phyloP scores from a whole-genome alignment of 2,888 invertebrate genomes.

The Cataglyphis rosenhaueri region DNA sequence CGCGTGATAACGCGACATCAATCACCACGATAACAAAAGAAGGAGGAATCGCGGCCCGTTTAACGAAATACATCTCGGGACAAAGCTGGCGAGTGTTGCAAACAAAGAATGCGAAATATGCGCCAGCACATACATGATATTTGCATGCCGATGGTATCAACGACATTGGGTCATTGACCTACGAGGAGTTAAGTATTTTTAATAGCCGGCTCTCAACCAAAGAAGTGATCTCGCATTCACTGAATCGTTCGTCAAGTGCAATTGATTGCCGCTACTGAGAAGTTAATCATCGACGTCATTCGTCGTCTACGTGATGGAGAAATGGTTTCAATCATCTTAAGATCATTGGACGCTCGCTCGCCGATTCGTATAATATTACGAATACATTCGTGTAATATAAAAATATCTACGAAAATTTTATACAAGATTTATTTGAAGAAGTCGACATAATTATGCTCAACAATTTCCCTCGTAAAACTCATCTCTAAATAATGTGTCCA shows the following conservation, averaged over 20 bases:
- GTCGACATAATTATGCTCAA: slow-evolving; percentile 18
- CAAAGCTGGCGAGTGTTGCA: not conserved
- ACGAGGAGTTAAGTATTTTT: slow-evolving; percentile 78
- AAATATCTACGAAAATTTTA: slow-evolving; percentile 6
- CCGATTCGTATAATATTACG: slow-evolving; percentile 44
- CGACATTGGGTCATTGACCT: slow-evolving; percentile 30
- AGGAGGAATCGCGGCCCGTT: slow-evolving; percentile 31
- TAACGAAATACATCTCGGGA: slow-evolving; percentile 33
- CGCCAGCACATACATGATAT: not conserved
- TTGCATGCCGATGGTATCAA: slow-evolving; percentile 51
- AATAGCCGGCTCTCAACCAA: slow-evolving; percentile 79
- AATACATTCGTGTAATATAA: too few species aligned
- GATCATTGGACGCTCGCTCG: slow-evolving; percentile 35
- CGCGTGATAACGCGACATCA: slow-evolving; percentile 49
- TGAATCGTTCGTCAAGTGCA: slow-evolving; percentile 74
- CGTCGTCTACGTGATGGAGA: slow-evolving; percentile 36
- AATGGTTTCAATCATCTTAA: slow-evolving; percentile 67
- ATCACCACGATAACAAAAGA: slow-evolving; percentile 41
- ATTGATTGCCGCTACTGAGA: slow-evolving; percentile 75
- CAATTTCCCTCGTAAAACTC: slow-evolving; percentile 6
- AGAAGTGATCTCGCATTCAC: slow-evolving; percentile 73
- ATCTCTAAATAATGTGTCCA: not conserved
- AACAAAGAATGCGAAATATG: slow-evolving; percentile 45
- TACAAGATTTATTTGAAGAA: not conserved
- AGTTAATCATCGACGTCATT: slow-evolving; percentile 56